These are phyloP conservation scores for Campoplex nolae DNA, from an alignment of 2,888 invertebrate species.

Conservation along the genomic window DNA sequence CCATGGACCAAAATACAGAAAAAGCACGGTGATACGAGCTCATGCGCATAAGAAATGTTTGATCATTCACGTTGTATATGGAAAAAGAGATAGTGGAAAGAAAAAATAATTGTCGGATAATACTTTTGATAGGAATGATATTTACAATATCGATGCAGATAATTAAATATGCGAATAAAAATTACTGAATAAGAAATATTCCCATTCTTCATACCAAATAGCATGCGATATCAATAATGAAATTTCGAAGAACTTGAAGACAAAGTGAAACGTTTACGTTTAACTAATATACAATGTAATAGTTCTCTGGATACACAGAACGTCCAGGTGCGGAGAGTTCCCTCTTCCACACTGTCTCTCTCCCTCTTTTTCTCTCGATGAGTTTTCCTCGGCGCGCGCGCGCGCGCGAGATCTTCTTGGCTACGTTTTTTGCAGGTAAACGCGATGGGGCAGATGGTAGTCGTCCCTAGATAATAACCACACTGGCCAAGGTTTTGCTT, in stretches of 20 bases:
- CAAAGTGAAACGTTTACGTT: neutral
- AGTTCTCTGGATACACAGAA: conserved; percentile 50
- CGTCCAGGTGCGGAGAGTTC: conserved; percentile 60
- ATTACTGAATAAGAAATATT: too few relatives aligned
- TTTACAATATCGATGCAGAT: neutral
- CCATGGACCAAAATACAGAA: neutral
- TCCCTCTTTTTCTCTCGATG: conserved; percentile 16
- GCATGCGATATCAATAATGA: conserved; percentile 11
- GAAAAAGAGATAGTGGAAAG: neutral
- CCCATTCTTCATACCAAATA: too few relatives aligned
- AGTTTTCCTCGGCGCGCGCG: conserved; percentile 49
- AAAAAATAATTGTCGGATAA: neutral
- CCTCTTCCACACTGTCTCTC: conserved; percentile 2
- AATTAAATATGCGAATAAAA: too few relatives aligned
- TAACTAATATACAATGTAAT: conserved; percentile 51
- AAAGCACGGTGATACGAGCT: neutral
- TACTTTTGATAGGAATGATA: neutral
- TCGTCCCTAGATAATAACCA: conserved; percentile 74
- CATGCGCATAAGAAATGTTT: neutral
- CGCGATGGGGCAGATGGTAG: conserved; percentile 77
- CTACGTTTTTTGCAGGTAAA: conserved; percentile 76
- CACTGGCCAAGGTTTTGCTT: conserved; percentile 65
- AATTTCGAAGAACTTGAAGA: conserved; percentile 15
- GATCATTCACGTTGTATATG: neutral
- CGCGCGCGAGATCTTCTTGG: conserved; percentile 59